Base-by-base conservation (phyloP, 2,113 vertebrate genomes). In the Elaphurus davidianus region DNA sequence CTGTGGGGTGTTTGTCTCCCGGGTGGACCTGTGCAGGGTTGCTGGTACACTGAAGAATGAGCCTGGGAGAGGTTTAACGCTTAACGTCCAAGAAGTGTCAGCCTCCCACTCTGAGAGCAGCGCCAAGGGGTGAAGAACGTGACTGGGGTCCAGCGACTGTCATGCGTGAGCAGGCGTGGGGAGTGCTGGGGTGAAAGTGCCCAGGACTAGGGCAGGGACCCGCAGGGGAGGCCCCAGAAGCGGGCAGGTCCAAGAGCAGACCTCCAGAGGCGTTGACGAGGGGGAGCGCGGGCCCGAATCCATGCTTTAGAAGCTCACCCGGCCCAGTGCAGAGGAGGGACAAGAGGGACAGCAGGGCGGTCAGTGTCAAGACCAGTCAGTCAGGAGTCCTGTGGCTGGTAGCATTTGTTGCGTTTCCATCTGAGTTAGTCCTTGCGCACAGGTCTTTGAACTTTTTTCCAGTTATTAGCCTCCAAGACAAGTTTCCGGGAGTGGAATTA, bases 401-500 rank as follows among this genome's bases (percentile, higher is more conserved):
- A 0, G 43, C 40, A 12, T 55, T 25, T 82, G 15, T 8, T 11
- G 13, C 1, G 0, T 71, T 9, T 43, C 79, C 17, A 4, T 27
- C 28, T 10, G 7, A 59, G 50, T 52, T 60, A 28, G 6, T 82
- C 52, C 43, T 60, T 30, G 25, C 4, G 15, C 7, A 3, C 43
- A 27, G 36, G 21, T 67, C 28, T 74, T n/a, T n/a, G 0, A 23
- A 6, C 12, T 21, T 36, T 47, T 54, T 54, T 50, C 79, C 33
- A 52, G 0, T 43, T 52, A 7, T 40, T 50, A 50, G 36, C 59
- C 12, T 74, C 93, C 15, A 33, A 47, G 71, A 86, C 55, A 81
- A 15, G 50, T 30, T 36, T 88, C 67, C 10, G 14, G 45, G 15
- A 59, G 54, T 78, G n/a, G 28, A 15, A 25, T 76, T 92, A 33